Base-by-base conservation (phyloP, 2,113 vertebrate genomes). In the Pomatostomus ruficeps region DNA sequence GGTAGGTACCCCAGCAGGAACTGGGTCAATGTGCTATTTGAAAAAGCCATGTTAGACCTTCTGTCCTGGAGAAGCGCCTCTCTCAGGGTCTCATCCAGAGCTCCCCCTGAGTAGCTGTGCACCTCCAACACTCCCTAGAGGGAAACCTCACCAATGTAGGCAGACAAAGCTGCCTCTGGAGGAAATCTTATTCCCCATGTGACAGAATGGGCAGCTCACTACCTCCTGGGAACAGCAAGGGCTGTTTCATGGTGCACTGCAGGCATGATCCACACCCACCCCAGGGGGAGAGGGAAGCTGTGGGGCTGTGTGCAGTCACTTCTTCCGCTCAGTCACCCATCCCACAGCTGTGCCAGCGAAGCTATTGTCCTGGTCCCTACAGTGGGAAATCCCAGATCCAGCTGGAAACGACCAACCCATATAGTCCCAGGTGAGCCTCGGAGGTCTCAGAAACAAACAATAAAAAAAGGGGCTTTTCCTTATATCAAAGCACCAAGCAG, bases 31-130 rank as follows among this genome's bases (percentile, higher is more conserved):
- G 7, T 19, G 24, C 36, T 63, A 1, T 24, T 36, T 3, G 8
- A 61, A 91, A 88, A 84, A 87, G 9, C 12, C 29, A 48, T 2
- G 8, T 71, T 36, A 58, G 25, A 61, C 3, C 13, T 48, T 92
- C 54, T 22, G 3, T 81, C 45, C n/a, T n/a, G 43, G 35, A 55
- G 25, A 77, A 67, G n/a, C 0, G 0, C n/a, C 3, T 9, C n/a
- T 72, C 16, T 61, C 0, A 0, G 29, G 6, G 11, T 46, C n/a
- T 76, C 63, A 65, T 57, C 62, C 43, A 61, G 61, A 85, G 35
- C 26, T 80, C 31, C 29, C 16, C 22, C 36, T 14, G 9, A 65
- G 33, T 9, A 58, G n/a, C 57, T 84, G 59, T 59, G 35, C 25
- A 48, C 43, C n/a, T 52, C 3, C 1, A 54, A 10, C 0, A 0